These are phyloP conservation scores for Magallana ariakensis DNA, from an alignment of 1,140 invertebrate genomes.

Conservation along the genomic window DNA sequence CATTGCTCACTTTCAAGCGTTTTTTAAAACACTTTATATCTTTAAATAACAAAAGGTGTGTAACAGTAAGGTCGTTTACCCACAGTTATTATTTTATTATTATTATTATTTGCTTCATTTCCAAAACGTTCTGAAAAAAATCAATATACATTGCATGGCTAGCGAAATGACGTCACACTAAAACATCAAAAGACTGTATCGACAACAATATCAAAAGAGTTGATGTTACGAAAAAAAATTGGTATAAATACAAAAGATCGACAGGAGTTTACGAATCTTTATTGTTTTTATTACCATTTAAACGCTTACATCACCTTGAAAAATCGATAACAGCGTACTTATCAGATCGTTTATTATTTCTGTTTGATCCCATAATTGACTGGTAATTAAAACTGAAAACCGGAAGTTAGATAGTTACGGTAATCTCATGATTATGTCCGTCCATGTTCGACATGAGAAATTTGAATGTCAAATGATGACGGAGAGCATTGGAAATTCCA, in stretches of 20 bases:
- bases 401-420: background rate
- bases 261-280: background rate
- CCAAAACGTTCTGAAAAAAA: no score
- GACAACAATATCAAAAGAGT: background rate
- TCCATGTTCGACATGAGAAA: background rate
- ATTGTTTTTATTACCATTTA: slow-evolving; percentile 10
- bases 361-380: background rate
- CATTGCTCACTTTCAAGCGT: no score
- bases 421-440: background rate
- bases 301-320: background rate
- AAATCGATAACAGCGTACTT: background rate
- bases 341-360: background rate
- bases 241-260: background rate
- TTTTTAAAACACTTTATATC: no score
- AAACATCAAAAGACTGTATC: background rate
- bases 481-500: background rate
- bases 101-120: no score
- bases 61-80: no score
- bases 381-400: slow-evolving; percentile 13
- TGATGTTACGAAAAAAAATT: background rate
- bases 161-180: no score
- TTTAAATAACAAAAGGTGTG: no score
- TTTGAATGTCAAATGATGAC: slow-evolving; percentile 22
- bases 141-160: no score
- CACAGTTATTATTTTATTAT: no score